These are phyloP conservation scores for Pollachius pollachius DNA, from an alignment of 2,113 vertebrate species.

Conservation along the genomic window DNA sequence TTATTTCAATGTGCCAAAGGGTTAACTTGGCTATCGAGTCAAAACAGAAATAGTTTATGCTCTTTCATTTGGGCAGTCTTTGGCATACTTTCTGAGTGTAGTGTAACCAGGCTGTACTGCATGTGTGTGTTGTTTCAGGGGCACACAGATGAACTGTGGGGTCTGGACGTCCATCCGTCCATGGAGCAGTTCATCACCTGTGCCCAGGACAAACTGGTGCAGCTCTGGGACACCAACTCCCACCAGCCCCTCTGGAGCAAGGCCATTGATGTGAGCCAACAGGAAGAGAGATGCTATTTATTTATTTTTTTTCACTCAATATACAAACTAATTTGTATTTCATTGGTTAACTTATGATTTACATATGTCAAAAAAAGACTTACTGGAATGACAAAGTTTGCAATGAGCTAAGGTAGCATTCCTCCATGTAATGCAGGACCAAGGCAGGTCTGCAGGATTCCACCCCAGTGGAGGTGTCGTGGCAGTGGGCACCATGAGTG, in stretches of 20 bases:
- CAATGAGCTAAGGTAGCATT: not conserved
- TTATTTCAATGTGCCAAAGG: too few species aligned
- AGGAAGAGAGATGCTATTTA: not conserved
- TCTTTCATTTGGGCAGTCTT: not conserved
- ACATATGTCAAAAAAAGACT: too few species aligned
- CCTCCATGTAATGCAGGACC: slow-evolving; percentile 70
- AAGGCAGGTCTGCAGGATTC: slow-evolving; percentile 80
- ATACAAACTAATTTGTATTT: not conserved
- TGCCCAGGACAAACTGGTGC: slow-evolving; percentile 83
- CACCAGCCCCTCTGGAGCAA: slow-evolving; percentile 88
- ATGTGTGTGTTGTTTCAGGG: slow-evolving; percentile 69
- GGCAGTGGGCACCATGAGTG: slow-evolving; percentile 85
- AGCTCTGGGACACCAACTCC: slow-evolving; percentile 81
- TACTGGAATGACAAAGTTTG: too few species aligned
- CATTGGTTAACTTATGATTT: too few species aligned
- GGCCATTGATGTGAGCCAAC: slow-evolving; percentile 75
- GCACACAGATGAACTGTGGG: slow-evolving; percentile 90
- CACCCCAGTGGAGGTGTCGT: slow-evolving; percentile 83
- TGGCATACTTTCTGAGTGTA: not conserved
- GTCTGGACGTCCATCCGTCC: slow-evolving; percentile 82
- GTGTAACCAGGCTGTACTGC: not conserved
- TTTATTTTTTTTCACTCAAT: not conserved
- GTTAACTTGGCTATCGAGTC: too few species aligned
- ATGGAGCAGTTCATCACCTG: slow-evolving; percentile 84
- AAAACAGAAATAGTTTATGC: too few species aligned